Percentiles rank a stretch among this genome's conserved stretches.
These are phyloP conservation scores for Cydia amplana DNA, from an alignment of 1,140 invertebrate species.

Conservation along the genomic window DNA sequence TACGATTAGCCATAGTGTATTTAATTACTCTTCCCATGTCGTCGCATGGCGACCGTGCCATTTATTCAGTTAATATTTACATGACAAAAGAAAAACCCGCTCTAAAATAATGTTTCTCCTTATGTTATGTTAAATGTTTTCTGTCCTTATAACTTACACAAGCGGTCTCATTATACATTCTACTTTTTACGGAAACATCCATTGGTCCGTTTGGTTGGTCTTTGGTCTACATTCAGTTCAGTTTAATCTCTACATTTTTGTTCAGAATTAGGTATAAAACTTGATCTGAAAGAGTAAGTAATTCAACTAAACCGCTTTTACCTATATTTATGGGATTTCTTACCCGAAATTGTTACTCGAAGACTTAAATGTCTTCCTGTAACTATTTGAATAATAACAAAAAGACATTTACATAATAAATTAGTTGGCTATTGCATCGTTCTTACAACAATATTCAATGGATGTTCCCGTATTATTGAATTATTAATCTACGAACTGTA, in stretches of 20 bases:
- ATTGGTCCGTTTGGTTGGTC: too few relatives aligned
- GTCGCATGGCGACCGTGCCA: conserved; percentile 9
- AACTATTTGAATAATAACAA: too few relatives aligned
- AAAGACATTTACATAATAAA: too few relatives aligned
- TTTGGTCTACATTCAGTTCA: background rate
- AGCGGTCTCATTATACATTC: background rate
- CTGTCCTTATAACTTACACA: background rate
- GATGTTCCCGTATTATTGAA: background rate
- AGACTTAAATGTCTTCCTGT: too few relatives aligned
- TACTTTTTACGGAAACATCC: background rate
- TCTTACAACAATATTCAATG: background rate
- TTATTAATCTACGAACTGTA: background rate
- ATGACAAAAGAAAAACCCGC: background rate
- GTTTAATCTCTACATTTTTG: background rate
- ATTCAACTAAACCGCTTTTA: background rate
- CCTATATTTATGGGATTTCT: too few relatives aligned
- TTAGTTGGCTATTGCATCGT: too few relatives aligned
- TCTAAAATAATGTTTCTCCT: background rate
- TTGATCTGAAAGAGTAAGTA: background rate
- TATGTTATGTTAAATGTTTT: background rate
- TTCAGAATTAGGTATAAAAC: background rate
- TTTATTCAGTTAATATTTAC: background rate
- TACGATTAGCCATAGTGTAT: too few relatives aligned
- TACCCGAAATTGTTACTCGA: too few relatives aligned
- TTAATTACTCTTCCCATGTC: too few relatives aligned